phyloP scores from a whole-genome alignment of 2,888 invertebrate genomes.

The Meloe dianella region DNA sequence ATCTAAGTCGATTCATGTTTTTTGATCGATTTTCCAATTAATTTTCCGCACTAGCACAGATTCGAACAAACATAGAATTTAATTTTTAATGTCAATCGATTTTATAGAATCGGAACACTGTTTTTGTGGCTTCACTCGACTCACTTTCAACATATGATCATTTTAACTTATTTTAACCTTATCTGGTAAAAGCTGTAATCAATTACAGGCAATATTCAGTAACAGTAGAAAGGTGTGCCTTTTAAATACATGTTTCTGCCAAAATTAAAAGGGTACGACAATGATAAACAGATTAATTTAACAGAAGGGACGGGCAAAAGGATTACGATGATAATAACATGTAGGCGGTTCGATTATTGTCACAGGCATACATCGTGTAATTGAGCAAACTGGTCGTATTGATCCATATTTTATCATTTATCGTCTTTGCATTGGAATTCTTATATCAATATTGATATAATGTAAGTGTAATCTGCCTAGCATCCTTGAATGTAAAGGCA shows the following conservation, averaged over 20 bases:
- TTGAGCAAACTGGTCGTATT: background rate
- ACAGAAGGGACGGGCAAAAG: background rate
- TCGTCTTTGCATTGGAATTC: background rate
- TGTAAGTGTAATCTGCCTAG: background rate
- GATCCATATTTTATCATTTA: conserved; percentile 1
- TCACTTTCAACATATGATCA: no score
- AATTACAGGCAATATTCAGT: background rate
- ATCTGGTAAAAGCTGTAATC: background rate
- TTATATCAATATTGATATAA: background rate
- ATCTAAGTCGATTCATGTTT: no score
- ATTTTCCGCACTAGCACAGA: no score
- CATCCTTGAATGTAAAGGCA: background rate
- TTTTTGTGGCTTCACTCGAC: no score
- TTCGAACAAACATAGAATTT: no score
- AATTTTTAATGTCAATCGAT: no score
- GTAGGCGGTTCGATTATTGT: conserved; percentile 2
- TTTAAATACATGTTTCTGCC: background rate
- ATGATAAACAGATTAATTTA: background rate
- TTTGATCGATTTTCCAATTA: no score
- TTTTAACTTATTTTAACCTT: background rate
- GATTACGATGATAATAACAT: background rate
- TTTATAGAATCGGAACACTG: no score
- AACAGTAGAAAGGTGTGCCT: background rate
- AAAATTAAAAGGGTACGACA: background rate
- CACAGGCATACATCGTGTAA: background rate